Evolutionary conservation across 2,113 vertebrate species (phyloP).

Genomic region (Tautogolabrus adspersus): DNA sequence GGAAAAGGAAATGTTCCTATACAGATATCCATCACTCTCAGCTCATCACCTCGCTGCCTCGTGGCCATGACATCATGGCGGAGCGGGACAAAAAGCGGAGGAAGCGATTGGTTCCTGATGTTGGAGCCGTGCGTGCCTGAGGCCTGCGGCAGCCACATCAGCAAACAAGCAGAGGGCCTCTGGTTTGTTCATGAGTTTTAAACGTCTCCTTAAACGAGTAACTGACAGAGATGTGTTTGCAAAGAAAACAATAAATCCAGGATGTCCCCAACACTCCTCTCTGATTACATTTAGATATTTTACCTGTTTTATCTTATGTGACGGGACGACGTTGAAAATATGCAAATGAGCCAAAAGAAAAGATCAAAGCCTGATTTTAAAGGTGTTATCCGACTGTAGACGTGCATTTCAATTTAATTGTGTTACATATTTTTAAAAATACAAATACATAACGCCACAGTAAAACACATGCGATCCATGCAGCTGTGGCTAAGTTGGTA

Average conservation of each 20-base stretch:
- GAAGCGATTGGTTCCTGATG: constrained; percentile 79
- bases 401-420: no score
- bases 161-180: constrained; percentile 48
- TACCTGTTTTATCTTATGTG: neutral
- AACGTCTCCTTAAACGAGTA: neutral
- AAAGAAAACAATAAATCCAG: constrained; percentile 12
- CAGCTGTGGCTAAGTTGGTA: no score
- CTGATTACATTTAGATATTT: constrained; percentile 8
- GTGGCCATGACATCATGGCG: constrained; percentile 77
- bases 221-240: constrained; percentile 4
- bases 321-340: neutral
- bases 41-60: constrained; percentile 79
- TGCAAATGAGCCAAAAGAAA: neutral
- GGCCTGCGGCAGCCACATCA: constrained; percentile 62
- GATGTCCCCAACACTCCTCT: neutral
- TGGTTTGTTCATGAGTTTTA: neutral
- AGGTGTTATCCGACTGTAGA: no score
- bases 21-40: constrained; percentile 86
- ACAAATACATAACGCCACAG: no score
- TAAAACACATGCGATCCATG: no score
- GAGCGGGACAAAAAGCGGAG: constrained; percentile 50
- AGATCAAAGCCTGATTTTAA: no score
- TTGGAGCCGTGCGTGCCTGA: constrained; percentile 48
- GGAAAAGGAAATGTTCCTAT: constrained; percentile 82
- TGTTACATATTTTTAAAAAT: no score